These are phyloP conservation scores for Venturia canescens DNA, from an alignment of 1,140 invertebrate genomes.

Conservation along the genomic window DNA sequence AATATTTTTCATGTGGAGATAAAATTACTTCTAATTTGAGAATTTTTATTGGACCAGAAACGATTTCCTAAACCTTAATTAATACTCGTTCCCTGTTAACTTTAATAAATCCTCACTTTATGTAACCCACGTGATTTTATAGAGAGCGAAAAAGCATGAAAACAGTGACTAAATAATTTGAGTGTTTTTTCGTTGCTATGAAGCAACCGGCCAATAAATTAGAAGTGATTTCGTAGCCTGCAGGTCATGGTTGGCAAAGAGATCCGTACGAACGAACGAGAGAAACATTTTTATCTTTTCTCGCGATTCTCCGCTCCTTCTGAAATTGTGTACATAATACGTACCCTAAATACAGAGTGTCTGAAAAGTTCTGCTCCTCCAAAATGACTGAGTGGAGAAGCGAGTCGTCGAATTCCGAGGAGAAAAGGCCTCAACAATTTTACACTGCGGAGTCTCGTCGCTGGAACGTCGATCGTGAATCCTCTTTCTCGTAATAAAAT, in stretches of 20 bases:
- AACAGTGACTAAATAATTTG: background rate
- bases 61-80: too few species aligned
- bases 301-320: background rate
- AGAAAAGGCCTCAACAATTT: too few species aligned
- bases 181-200: conserved; percentile 34
- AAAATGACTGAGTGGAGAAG: too few species aligned
- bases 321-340: background rate
- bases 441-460: too few species aligned
- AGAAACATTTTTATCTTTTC: conserved; percentile 35
- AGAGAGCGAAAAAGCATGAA: background rate
- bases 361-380: too few species aligned
- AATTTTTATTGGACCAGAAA: too few species aligned
- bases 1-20: too few species aligned
- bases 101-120: background rate
- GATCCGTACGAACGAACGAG: background rate
- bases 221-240: conserved; percentile 50
- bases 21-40: too few species aligned
- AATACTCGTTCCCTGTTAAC: too few species aligned
- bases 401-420: too few species aligned
- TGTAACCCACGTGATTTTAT: background rate
- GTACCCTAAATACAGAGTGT: background rate
- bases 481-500: too few species aligned
- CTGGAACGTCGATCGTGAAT: too few species aligned
- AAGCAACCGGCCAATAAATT: conserved; percentile 50
- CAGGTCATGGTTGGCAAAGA: conserved; percentile 50